These are phyloP conservation scores for Nysson spinosus DNA, from an alignment of 2,888 invertebrate genomes.

Conservation along the genomic window DNA sequence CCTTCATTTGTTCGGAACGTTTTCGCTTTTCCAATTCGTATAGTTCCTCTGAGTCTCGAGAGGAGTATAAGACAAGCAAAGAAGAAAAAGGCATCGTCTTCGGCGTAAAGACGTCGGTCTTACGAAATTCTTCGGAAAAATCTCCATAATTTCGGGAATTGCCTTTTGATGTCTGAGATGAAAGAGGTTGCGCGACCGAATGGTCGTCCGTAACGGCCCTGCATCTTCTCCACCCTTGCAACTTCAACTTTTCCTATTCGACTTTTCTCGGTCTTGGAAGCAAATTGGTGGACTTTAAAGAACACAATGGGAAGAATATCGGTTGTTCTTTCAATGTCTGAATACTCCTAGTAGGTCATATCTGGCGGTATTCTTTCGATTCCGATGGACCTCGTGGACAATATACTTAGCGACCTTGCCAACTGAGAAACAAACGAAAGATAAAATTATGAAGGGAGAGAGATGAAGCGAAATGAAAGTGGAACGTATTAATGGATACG, in stretches of 20 bases:
- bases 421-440: no score
- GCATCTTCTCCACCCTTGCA: constrained; percentile 22
- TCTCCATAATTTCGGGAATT: constrained; percentile 76
- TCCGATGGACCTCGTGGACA: no score
- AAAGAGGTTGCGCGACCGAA: constrained; percentile 67
- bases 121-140: constrained; percentile 69
- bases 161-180: constrained; percentile 75
- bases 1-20: no score
- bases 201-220: constrained; percentile 28
- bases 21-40: no score
- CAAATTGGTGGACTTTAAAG: constrained; percentile 53
- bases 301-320: constrained; percentile 36
- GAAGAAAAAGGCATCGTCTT: constrained; percentile 29
- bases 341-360: no score
- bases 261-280: constrained; percentile 35
- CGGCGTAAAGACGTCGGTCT: constrained; percentile 60
- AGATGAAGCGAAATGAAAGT: not conserved
- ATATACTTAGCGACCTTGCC: no score
- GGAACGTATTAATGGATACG: constrained; percentile 9
- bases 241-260: constrained; percentile 4
- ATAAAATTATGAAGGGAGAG: no score
- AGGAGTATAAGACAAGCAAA: no score
- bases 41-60: no score
- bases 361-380: no score
- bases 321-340: not conserved